phyloP scores from a whole-genome alignment of 1,140 invertebrate species.

The Maniola jurtina region DNA sequence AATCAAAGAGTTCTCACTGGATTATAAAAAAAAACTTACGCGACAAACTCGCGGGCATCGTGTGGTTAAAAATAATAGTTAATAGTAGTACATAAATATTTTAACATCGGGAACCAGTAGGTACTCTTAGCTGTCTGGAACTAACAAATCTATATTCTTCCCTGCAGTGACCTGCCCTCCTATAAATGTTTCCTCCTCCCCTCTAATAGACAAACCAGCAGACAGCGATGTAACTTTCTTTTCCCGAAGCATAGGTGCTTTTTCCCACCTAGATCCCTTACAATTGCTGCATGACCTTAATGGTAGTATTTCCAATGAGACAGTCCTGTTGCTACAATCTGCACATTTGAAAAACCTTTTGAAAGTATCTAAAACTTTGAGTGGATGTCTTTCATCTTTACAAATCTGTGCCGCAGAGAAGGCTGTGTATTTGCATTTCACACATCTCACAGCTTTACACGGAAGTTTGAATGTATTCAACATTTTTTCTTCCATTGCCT shows the following conservation, averaged over 20 bases:
- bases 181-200: constrained; percentile 85
- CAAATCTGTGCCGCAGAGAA: constrained; percentile 91
- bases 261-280: constrained; percentile 85
- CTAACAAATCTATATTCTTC: constrained; percentile 84
- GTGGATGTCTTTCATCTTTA: constrained; percentile 88
- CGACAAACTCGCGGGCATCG: too few relatives aligned
- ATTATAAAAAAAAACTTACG: too few relatives aligned
- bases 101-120: too few relatives aligned
- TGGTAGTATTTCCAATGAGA: constrained; percentile 88
- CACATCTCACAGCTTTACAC: constrained; percentile 93
- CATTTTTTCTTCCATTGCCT: constrained; percentile 96
- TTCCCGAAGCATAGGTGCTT: constrained; percentile 89
- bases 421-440: constrained; percentile 93
- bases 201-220: constrained; percentile 83
- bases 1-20: too few relatives aligned
- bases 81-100: neutral
- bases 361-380: constrained; percentile 87
- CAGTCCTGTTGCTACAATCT: constrained; percentile 90
- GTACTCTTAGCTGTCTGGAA: constrained; percentile 71
- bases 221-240: constrained; percentile 78
- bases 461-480: constrained; percentile 88
- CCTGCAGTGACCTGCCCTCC: constrained; percentile 78
- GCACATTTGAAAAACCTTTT: constrained; percentile 96
- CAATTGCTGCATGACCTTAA: constrained; percentile 88
- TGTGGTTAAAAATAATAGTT: too few relatives aligned